These are phyloP conservation scores for Ateles fusciceps DNA, from an alignment of 2,797 vertebrate genomes.

Conservation along the genomic window DNA sequence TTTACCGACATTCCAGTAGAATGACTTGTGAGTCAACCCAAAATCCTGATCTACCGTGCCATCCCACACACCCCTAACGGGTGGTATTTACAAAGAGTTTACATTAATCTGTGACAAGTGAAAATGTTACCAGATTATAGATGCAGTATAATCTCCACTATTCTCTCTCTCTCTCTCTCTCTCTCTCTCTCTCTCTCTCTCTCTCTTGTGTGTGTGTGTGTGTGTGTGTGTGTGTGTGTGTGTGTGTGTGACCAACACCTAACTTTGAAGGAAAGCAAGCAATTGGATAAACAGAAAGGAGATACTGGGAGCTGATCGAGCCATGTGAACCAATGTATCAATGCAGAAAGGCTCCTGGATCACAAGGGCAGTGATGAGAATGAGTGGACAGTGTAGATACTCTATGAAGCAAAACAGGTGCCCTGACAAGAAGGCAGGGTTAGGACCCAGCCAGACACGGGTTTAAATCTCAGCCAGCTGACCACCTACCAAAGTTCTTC, in stretches of 20 bases:
- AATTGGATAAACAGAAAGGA: background rate
- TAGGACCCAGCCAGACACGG: background rate
- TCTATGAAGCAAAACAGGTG: background rate
- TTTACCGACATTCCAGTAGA: background rate
- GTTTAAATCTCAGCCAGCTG: background rate
- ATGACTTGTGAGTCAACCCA: background rate
- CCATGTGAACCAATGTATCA: background rate
- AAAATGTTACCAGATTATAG: background rate
- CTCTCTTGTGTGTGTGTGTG: too few species aligned
- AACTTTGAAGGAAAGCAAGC: background rate
- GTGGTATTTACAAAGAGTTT: background rate
- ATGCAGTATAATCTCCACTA: background rate
- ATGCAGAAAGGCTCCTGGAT: background rate
- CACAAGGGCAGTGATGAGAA: background rate
- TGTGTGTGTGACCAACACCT: background rate
- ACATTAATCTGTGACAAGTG: background rate
- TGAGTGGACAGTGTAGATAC: fast-evolving
- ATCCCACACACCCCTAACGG: background rate
- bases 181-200: too few species aligned
- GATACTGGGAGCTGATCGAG: background rate
- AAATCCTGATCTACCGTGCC: background rate
- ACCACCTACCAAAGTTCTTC: background rate
- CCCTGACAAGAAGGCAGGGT: background rate
- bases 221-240: background rate
- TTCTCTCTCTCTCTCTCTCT: too few species aligned